These are phyloP conservation scores for Alca torda DNA, from an alignment of 2,797 vertebrate genomes.

Conservation along the genomic window DNA sequence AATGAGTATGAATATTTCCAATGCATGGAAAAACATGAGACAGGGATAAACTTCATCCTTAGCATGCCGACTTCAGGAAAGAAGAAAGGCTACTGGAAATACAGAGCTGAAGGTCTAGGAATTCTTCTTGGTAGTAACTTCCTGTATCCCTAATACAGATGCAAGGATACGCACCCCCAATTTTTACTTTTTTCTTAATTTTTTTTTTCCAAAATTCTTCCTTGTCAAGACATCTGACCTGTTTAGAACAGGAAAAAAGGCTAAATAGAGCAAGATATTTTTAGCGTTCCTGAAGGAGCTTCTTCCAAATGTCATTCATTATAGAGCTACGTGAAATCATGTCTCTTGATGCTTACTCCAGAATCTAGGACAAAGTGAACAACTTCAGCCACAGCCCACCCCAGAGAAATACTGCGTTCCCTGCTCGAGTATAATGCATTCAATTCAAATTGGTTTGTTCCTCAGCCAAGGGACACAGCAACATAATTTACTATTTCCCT, in stretches of 20 bases:
- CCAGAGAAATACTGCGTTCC: slow-evolving; percentile 17
- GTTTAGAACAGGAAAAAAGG: not conserved
- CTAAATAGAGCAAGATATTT: not conserved
- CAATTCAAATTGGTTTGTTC: slow-evolving; percentile 40
- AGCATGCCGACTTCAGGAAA: not conserved
- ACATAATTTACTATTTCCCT: slow-evolving; percentile 60
- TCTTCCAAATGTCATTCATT: slow-evolving; percentile 30
- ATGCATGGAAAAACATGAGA: not conserved
- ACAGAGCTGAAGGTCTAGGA: not conserved
- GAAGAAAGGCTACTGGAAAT: not conserved
- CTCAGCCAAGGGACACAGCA: slow-evolving; percentile 47
- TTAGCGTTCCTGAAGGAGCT: slow-evolving; percentile 29
- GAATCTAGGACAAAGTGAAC: slow-evolving; percentile 34
- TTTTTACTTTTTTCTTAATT: too few species aligned
- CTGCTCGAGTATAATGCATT: not conserved
- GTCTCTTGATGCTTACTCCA: not conserved
- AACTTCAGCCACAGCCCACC: slow-evolving; percentile 15
- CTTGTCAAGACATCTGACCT: not conserved
- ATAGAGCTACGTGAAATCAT: not conserved
- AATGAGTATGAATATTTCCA: not conserved
- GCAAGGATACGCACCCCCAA: not conserved
- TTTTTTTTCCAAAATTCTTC: not conserved
- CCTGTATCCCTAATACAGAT: not conserved
- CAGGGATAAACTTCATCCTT: not conserved
- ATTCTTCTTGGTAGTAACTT: not conserved